Base-by-base conservation (phyloP, 2,113 vertebrate species). In the Hemicordylus capensis region DNA sequence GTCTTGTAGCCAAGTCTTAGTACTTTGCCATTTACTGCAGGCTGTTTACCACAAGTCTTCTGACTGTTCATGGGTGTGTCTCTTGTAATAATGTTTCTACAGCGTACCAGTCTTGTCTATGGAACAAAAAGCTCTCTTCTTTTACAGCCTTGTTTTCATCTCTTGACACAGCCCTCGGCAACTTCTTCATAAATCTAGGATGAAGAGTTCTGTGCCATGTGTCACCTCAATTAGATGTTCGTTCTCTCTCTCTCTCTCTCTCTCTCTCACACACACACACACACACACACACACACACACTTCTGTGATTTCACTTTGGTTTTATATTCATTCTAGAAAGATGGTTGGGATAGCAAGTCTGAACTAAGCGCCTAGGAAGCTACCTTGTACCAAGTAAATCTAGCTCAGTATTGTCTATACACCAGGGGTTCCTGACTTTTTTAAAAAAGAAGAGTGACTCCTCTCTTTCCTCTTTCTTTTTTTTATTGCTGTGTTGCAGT, bases 61-160 rank as follows among this genome's bases (percentile, higher is more conserved):
- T 85, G 76, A 83, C 77, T 88, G 61, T 72, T 85, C 85, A 77
- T 15, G 85, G 86, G 89, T 87, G 86, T 85, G 76, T 58, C 76
- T 87, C 72, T 81, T 87, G 66, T 22, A 37, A 80, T 80, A 46
- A 80, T 66, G 44, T 51, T n/a, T 88, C 87, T 91, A 61, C 80
- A 74, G 76, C 66, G 51, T 37, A 37, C 31, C 63, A 0, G 0
- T 76, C 59, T 88, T 76, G 20, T 74, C 64, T 74, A 66, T 58
- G 76, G 73, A 90, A 88, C 39, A 80, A 80, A 72, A 46, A 63
- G 11, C 72, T 54, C 4, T 78, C 81, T 61, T 14, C 76, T 92
- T 93, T 92, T 85, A 37, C 9, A 56, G 85, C 86, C 54, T 88
- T 89, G 44, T 76, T 76, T n/a, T 48, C 75, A 56, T 79, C 85